These are phyloP conservation scores for Zosterops pallidus DNA, from an alignment of 2,113 vertebrate genomes.

Conservation along the genomic window DNA sequence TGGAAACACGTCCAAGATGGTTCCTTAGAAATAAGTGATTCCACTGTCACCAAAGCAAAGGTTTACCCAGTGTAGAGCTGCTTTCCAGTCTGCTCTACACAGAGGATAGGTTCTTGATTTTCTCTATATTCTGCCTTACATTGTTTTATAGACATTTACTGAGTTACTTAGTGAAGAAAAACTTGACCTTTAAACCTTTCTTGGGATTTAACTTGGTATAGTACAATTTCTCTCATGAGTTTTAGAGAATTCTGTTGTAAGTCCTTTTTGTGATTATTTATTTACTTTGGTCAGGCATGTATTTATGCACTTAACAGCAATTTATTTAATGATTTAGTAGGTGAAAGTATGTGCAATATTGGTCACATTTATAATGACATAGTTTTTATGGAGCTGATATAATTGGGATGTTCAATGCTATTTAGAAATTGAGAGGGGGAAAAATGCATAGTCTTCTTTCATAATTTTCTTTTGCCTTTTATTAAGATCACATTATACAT, in stretches of 20 bases:
- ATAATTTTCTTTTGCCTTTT: background rate
- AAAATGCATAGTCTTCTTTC: background rate
- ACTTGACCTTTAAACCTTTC: constrained; percentile 12
- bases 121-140: background rate
- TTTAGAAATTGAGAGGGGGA: background rate
- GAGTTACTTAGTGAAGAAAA: background rate
- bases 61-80: background rate
- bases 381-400: background rate
- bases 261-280: background rate
- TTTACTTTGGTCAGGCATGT: background rate
- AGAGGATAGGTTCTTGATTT: constrained; percentile 9
- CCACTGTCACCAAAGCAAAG: background rate
- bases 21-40: constrained; percentile 22
- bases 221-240: background rate
- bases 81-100: background rate
- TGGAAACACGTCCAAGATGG: constrained; percentile 10
- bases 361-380: background rate
- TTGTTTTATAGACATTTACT: background rate
- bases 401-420: background rate
- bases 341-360: constrained; percentile 24
- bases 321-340: constrained; percentile 18
- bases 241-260: background rate
- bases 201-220: constrained; percentile 36
- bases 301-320: constrained; percentile 20
- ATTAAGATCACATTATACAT: background rate